These are phyloP conservation scores for Serrognathus titanus DNA, from an alignment of 2,888 invertebrate genomes.

Conservation along the genomic window DNA sequence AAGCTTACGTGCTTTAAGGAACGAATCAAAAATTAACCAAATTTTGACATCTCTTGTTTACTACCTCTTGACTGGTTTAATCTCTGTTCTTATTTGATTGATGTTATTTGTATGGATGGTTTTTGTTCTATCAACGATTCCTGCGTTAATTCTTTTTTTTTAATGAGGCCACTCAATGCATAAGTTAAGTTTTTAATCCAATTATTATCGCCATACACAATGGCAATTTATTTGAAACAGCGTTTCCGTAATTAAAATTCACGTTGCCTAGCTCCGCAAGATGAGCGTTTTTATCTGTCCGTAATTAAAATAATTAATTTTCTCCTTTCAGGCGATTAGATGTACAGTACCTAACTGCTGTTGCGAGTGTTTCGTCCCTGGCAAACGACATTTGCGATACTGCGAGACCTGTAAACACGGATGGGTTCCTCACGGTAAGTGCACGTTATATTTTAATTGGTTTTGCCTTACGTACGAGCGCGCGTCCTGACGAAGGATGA, in stretches of 20 bases:
- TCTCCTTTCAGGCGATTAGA: slow-evolving; percentile 58
- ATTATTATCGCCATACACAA: no score
- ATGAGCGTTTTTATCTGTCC: no score
- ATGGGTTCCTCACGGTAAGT: slow-evolving; percentile 74
- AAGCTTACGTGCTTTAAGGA: no score
- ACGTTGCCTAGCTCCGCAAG: no score
- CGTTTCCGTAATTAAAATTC: no score
- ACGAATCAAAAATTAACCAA: no score
- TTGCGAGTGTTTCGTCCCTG: slow-evolving; percentile 69
- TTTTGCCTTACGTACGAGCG: not conserved
- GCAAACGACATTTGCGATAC: slow-evolving; percentile 62
- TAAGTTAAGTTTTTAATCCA: not conserved
- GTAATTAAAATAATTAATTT: slow-evolving; percentile 7
- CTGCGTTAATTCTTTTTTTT: not conserved
- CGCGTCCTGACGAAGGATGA: not conserved
- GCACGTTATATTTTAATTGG: slow-evolving; percentile 4
- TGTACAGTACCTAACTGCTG: slow-evolving; percentile 64
- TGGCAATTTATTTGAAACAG: no score
- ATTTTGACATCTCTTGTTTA: no score
- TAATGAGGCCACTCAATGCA: not conserved
- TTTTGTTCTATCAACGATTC: no score
- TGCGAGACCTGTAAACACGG: slow-evolving; percentile 71
- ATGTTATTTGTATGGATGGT: no score
- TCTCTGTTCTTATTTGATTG: no score
- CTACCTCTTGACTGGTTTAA: no score